Conservation (phyloP, 1,140 invertebrate species). For the Drosophila baimaii region DNA sequence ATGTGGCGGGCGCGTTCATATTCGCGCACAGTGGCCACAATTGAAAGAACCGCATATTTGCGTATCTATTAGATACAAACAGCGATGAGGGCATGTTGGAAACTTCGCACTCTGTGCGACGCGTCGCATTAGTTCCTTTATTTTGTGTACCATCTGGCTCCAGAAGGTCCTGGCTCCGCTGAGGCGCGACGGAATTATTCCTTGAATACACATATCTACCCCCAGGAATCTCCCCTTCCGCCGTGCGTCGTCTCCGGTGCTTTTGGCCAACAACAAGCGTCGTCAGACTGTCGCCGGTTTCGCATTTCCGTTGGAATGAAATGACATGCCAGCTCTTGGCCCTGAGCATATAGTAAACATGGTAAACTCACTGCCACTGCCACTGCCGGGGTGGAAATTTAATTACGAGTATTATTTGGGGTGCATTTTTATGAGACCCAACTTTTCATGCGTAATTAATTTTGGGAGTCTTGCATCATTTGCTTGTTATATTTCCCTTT, state of each 20-base stretch:
- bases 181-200: conserved; percentile 61
- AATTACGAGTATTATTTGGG: conserved; percentile 27
- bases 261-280: conserved; percentile 35
- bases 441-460: conserved; percentile 42
- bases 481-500: background rate
- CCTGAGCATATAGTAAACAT: conserved; percentile 10
- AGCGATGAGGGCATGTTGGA: conserved; percentile 10
- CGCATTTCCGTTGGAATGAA: conserved; percentile 43
- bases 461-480: conserved; percentile 20
- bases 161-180: conserved; percentile 66
- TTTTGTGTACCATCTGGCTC: conserved; percentile 42
- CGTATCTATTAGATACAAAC: conserved; percentile 43
- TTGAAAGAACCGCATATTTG: conserved; percentile 34
- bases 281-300: conserved; percentile 45
- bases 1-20: conserved; percentile 26
- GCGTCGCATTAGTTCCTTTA: conserved; percentile 27
- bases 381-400: conserved; percentile 18
- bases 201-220: conserved; percentile 43
- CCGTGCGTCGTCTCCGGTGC: background rate
- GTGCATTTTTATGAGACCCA: conserved; percentile 38
- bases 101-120: too few relatives aligned
- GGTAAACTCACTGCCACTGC: background rate
- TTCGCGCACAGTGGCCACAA: conserved; percentile 44
- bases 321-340: conserved; percentile 31
- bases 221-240: conserved; percentile 19